These are phyloP conservation scores for Phalloptychus januarius DNA, from an alignment of 2,797 vertebrate species.

Conservation along the genomic window DNA sequence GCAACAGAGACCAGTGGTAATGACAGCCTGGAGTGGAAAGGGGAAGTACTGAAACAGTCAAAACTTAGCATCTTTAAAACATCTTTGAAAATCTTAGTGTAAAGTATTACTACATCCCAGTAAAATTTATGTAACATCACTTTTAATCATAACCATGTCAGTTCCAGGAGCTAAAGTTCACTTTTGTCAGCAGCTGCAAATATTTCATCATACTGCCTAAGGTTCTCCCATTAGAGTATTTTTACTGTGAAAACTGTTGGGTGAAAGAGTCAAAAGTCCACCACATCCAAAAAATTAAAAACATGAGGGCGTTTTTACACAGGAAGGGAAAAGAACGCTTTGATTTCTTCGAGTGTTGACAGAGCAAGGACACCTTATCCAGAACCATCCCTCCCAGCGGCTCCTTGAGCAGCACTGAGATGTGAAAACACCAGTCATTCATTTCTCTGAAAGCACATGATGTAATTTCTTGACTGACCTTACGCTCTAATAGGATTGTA, in stretches of 20 bases:
- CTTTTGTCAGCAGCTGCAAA: constrained; percentile 56
- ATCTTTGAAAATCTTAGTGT: background rate
- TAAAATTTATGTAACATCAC: background rate
- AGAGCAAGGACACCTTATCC: constrained; percentile 70
- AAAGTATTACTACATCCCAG: background rate
- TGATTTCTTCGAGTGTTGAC: constrained; percentile 72
- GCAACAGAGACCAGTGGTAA: background rate
- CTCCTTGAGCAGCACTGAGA: constrained; percentile 59
- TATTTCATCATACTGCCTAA: constrained; percentile 38
- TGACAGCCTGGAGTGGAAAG: background rate
- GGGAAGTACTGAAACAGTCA: background rate
- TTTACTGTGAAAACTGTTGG: constrained; percentile 49
- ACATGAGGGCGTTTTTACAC: constrained; percentile 63
- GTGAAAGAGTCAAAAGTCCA: constrained; percentile 68
- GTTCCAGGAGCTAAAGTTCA: constrained; percentile 38
- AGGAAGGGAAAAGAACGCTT: constrained; percentile 58
- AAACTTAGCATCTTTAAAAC: background rate
- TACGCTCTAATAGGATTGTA: constrained; percentile 22
- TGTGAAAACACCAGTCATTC: constrained; percentile 48
- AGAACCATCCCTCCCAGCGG: constrained; percentile 56
- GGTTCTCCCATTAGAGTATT: constrained; percentile 29
- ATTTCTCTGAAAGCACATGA: constrained; percentile 47
- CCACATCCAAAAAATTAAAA: constrained; percentile 59
- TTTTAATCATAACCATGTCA: constrained; percentile 20
- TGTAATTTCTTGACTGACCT: constrained; percentile 36